phyloP scores from a whole-genome alignment of 2,797 vertebrate species.

The Vipera latastei region DNA sequence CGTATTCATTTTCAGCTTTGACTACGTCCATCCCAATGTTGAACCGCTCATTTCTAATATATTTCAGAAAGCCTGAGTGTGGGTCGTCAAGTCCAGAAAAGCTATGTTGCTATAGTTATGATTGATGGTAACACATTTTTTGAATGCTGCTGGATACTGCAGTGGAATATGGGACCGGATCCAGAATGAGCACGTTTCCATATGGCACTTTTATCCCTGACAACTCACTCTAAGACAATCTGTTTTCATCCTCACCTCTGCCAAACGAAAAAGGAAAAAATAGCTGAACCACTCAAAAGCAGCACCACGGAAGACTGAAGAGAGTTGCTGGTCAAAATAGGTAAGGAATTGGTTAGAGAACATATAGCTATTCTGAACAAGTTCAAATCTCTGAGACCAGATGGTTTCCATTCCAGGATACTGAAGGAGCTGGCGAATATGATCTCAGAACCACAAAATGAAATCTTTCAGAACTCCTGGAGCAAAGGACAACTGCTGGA shows the following conservation, averaged over 20 bases:
- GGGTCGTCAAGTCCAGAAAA: not conserved
- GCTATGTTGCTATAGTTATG: not conserved
- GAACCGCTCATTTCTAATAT: not conserved
- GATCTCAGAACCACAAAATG: too few relatives aligned
- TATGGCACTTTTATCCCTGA: not conserved
- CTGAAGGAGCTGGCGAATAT: too few relatives aligned
- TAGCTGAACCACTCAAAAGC: too few relatives aligned
- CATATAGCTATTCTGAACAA: too few relatives aligned
- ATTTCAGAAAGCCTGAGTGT: not conserved
- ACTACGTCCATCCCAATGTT: not conserved
- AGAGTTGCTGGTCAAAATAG: too few relatives aligned
- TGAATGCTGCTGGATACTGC: not conserved
- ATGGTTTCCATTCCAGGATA: too few relatives aligned
- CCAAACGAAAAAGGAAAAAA: not conserved
- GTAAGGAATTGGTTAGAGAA: too few relatives aligned
- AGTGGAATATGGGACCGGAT: not conserved
- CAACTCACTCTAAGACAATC: not conserved
- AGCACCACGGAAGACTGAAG: too few relatives aligned
- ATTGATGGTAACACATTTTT: not conserved
- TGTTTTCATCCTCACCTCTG: not conserved
- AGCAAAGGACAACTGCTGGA: too few relatives aligned
- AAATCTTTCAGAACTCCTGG: too few relatives aligned
- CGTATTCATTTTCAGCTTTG: not conserved
- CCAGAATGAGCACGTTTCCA: not conserved
- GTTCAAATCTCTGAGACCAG: too few relatives aligned